Evolutionary conservation across 2,797 vertebrate species (phyloP).

Genomic region (Miopithecus talapoin): DNA sequence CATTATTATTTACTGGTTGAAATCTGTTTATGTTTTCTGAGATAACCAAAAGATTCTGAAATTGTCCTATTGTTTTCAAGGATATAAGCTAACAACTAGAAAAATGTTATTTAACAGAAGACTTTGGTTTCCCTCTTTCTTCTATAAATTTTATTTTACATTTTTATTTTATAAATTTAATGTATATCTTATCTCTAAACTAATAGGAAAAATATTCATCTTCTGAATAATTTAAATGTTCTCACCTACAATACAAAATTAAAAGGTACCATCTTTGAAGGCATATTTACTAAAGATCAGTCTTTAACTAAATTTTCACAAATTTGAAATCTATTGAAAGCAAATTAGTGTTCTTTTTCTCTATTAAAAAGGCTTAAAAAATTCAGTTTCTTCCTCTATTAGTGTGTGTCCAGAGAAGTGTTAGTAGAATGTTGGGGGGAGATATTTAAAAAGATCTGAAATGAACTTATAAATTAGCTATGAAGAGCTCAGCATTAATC

Average conservation of each 20-base stretch:
- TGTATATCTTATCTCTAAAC: not conserved
- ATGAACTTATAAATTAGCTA: not conserved
- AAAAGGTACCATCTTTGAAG: not conserved
- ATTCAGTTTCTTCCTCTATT: not conserved
- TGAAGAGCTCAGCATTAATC: not conserved
- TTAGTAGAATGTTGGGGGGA: not conserved
- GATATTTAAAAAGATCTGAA: not conserved
- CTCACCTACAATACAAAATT: not conserved
- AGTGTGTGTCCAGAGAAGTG: not conserved
- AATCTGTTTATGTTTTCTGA: not conserved
- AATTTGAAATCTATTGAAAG: not conserved
- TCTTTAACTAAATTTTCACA: not conserved
- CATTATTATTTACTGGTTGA: not conserved
- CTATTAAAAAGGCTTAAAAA: not conserved
- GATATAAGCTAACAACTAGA: not conserved
- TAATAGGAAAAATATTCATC: not conserved
- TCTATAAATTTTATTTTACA: not conserved
- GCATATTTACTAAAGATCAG: not conserved
- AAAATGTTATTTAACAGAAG: not conserved
- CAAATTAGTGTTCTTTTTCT: not conserved
- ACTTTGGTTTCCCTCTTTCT: not conserved
- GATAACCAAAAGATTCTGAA: not conserved
- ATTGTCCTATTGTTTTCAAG: not conserved
- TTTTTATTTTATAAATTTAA: not conserved
- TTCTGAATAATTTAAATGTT: constrained; percentile 23